Base-by-base conservation (phyloP, 2,113 vertebrate genomes). In the Hylia prasina region DNA sequence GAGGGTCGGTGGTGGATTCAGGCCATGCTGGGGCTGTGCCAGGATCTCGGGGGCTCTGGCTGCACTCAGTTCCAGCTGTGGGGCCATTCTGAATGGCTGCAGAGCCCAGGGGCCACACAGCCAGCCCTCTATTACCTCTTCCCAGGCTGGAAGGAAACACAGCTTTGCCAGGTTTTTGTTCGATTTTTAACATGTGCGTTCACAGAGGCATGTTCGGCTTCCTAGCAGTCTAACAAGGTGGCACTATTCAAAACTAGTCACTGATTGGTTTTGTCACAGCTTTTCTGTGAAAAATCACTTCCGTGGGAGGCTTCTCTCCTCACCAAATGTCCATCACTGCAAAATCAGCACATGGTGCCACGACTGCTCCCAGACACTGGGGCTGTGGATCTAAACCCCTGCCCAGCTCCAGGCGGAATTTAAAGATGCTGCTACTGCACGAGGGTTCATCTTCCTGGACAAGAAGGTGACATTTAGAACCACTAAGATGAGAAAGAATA, bases 341-440 rank as follows among this genome's bases (percentile, higher is more conserved):
- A 56, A 56, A 56, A 56, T 13, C 51, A 53, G 27, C 28, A 53
- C 51, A 9, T 22, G 17, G 11, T 27, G 25, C 28, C 30, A 35
- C 37, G 21, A 73, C 48, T 63, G 64, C 78, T 89, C 40, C 40
- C 40, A 19, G 11, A 10, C 5, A 5, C 40, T 5, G 30, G 37
- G 31, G 11, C 15, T 22, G 31, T 5, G 33, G 7, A 28, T 13
- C 31, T 21, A 3, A 48, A 61, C 5, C 25, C 33, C 27, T 14
- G 9, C 12, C n/a, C 48, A 31, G 42, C 54, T 37, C 48, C 4
- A 0, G 25, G 53, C 37, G 7, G 8, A 56, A 40, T 0, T 7
- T 17, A 47, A 27, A 80, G 37, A 9, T 4, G 22, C 33, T 30
- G 11, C 50, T 50, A 25, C 39, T 20, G 47, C 0, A 40, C 0